Percentiles rank a stretch among this genome's conserved stretches.
Evolutionary conservation across 2,797 vertebrate genomes (phyloP).

Genomic region (Epinephelus awoara): DNA sequence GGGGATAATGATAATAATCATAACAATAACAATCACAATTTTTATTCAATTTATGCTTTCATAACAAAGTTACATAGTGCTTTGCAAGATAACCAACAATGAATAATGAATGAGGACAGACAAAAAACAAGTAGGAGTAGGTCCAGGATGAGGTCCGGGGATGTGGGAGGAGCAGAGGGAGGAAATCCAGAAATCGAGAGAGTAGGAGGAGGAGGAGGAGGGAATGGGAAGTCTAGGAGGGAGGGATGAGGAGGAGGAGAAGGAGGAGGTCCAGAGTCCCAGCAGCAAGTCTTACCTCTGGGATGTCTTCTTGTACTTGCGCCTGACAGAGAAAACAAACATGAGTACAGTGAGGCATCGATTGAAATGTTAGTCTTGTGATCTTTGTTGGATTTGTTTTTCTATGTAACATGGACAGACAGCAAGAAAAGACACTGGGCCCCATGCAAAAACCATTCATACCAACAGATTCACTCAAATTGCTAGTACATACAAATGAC

Average conservation of each 20-base stretch:
- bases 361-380: neutral
- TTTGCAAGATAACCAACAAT: conserved; percentile 19
- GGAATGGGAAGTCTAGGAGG: neutral
- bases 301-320: conserved; percentile 99
- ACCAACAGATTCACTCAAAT: neutral
- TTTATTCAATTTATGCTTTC: conserved; percentile 61
- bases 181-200: neutral
- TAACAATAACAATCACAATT: conserved; percentile 9
- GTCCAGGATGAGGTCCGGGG: conserved; percentile 20
- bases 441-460: conserved; percentile 21
- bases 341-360: conserved; percentile 50
- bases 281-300: conserved; percentile 93
- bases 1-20: conserved; percentile 37
- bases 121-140: conserved; percentile 8
- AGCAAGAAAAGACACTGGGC: conserved; percentile 17
- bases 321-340: conserved; percentile 86
- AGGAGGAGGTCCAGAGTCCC: conserved; percentile 59
- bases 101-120: conserved; percentile 22
- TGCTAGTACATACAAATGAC: neutral
- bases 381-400: neutral
- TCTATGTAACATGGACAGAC: conserved; percentile 3
- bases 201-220: neutral
- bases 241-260: conserved; percentile 3
- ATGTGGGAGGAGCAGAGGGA: conserved; percentile 13
- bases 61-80: conserved; percentile 40